Percentiles rank a stretch among this genome's conserved stretches.
phyloP scores from a whole-genome alignment of 1,140 invertebrate genomes.

The Homarus americanus region DNA sequence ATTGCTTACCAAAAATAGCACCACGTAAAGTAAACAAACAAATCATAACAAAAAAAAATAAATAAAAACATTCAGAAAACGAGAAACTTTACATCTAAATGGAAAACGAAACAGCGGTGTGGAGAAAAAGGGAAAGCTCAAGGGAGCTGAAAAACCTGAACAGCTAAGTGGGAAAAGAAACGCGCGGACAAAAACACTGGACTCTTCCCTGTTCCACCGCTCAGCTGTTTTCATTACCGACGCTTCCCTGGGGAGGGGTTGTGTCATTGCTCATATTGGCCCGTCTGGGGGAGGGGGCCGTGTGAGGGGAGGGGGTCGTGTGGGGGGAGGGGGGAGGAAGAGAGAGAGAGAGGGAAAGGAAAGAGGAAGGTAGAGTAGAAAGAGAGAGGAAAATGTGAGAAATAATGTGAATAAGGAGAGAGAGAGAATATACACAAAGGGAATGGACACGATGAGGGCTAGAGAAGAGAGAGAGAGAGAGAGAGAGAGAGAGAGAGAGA shows the following conservation, averaged over 20 bases:
- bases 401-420: neutral
- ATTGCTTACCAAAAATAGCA: neutral
- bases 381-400: slow-evolving; percentile 2
- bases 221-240: slow-evolving; percentile 27
- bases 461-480: slow-evolving; percentile 9
- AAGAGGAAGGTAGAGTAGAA: neutral
- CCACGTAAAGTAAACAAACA: neutral
- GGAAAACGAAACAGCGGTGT: neutral
- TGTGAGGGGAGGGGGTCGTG: neutral
- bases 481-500: neutral
- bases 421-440: no score
- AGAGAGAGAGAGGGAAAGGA: neutral
- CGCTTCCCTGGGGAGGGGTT: slow-evolving; percentile 1
- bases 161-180: neutral
- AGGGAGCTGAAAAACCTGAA: neutral
- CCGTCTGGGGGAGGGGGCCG: neutral
- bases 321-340: neutral
- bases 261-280: slow-evolving; percentile 20
- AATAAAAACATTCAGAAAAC: neutral
- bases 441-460: no score
- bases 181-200: neutral
- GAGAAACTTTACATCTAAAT: neutral
- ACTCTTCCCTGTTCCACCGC: neutral
- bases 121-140: neutral
- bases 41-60: neutral